Evolutionary conservation across 2,113 vertebrate genomes (phyloP).

Genomic region (Acrocephalus kingi): DNA sequence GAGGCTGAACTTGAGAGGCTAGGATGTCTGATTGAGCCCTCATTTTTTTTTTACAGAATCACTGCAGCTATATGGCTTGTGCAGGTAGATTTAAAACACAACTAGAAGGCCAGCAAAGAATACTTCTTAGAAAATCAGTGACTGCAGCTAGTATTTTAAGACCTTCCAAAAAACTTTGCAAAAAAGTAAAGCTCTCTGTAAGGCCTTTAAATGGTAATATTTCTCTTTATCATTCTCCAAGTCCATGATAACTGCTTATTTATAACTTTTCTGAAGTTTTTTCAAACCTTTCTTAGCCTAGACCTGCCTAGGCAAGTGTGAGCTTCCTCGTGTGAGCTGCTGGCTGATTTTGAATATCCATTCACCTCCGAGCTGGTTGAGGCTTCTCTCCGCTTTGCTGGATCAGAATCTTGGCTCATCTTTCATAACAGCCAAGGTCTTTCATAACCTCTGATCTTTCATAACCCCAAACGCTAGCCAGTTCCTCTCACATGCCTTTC

Average conservation of each 20-base stretch:
- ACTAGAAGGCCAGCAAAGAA: not conserved
- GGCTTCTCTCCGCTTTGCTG: constrained; percentile 7
- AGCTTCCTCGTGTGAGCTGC: not conserved
- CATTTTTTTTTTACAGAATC: not conserved
- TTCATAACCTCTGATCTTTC: constrained; percentile 62
- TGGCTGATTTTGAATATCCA: not conserved
- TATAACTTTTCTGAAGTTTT: not conserved
- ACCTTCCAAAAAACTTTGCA: not conserved
- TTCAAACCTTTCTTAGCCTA: not conserved
- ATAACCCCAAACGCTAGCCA: not conserved
- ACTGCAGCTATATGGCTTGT: not conserved
- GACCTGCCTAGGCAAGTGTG: not conserved
- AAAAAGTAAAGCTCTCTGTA: not conserved
- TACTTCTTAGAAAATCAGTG: not conserved
- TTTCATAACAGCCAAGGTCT: constrained; percentile 42
- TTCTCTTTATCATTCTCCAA: not conserved
- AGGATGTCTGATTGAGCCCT: not conserved
- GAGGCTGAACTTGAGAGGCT: not conserved
- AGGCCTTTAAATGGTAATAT: not conserved
- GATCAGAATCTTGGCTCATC: not conserved
- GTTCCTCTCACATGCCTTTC: constrained; percentile 13
- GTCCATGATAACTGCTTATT: not conserved
- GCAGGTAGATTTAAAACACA: not conserved
- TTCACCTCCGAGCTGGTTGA: not conserved
- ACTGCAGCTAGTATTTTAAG: not conserved